Evolutionary conservation across 2,797 vertebrate species (phyloP).

Genomic region (Molossus molossus): DNA sequence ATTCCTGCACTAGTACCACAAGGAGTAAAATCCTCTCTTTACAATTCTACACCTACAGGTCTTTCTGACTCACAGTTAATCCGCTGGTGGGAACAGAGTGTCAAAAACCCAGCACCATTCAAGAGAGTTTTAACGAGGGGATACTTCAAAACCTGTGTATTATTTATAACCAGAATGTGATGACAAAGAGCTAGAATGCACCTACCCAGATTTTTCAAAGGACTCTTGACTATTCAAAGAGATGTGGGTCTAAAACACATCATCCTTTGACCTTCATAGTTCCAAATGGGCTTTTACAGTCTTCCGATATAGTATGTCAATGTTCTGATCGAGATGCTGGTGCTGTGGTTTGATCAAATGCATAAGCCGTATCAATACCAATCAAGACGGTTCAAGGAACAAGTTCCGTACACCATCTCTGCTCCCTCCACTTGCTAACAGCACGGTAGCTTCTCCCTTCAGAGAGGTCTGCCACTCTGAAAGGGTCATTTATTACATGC

Average conservation of each 20-base stretch:
- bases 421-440: not conserved
- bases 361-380: not conserved
- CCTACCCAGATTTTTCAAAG: not conserved
- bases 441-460: not conserved
- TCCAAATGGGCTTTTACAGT: not conserved
- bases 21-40: not conserved
- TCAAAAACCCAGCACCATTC: not conserved
- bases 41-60: not conserved
- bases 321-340: not conserved
- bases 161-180: not conserved
- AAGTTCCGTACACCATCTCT: not conserved
- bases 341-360: not conserved
- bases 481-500: not conserved
- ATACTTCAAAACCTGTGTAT: not conserved
- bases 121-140: not conserved
- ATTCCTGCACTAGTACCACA: not conserved
- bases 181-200: not conserved
- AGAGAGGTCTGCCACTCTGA: not conserved
- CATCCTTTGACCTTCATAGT: conserved; percentile 31
- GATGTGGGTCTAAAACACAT: not conserved
- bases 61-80: not conserved
- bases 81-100: fast-evolving
- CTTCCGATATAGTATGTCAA: not conserved
- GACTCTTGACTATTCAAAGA: not conserved
- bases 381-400: not conserved